Evolutionary conservation across 2,888 invertebrate genomes (phyloP), one percentile per base, ranked within the genome.

Genomic region (Xanthia togata): DNA sequence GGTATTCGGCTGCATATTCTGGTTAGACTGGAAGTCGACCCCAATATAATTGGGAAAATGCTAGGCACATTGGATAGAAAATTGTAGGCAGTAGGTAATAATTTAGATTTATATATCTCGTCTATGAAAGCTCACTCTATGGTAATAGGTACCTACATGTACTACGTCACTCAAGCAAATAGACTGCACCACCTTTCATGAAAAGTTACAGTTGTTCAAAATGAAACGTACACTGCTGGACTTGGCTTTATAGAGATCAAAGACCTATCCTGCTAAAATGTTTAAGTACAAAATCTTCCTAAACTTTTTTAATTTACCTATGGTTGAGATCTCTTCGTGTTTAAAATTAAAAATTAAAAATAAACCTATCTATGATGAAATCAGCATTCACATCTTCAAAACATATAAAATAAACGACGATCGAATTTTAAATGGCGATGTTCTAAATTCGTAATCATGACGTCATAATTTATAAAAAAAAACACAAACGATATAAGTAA

Each of bases 81-180:
- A 76, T 31, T n/a, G 0, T n/a, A 62, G 31, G 9, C 17, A 9
- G 55, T 62, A 77, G 78, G 78, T 55, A 70, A 41, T 59, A 50
- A 53, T 65, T 35, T 64, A 65, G 59, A 53, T 23, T 31, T 35
- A 35, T 53, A 23, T 41, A 65, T 53, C 53, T 65, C 31, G 5
- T 78, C 71, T 71, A 47, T 62, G 2, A 44, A 55, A 41, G 20
- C 14, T 5, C 60, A 62, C n/a, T 78, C 78, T 71, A 8, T 79
- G 70, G 23, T n/a, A n/a, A n/a, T n/a, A n/a, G n/a, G n/a, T n/a
- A n/a, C n/a, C n/a, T n/a, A n/a, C n/a, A n/a, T n/a, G n/a, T n/a
- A n/a, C n/a, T n/a, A 64, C 50, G 64, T 57, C 50, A 70, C 79
- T 70, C 12, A 50, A 55, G 17, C 62, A 55, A 68, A 57, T 55